Conservation (phyloP, 2,113 vertebrate species). For the Acrocephalus kingi region DNA sequence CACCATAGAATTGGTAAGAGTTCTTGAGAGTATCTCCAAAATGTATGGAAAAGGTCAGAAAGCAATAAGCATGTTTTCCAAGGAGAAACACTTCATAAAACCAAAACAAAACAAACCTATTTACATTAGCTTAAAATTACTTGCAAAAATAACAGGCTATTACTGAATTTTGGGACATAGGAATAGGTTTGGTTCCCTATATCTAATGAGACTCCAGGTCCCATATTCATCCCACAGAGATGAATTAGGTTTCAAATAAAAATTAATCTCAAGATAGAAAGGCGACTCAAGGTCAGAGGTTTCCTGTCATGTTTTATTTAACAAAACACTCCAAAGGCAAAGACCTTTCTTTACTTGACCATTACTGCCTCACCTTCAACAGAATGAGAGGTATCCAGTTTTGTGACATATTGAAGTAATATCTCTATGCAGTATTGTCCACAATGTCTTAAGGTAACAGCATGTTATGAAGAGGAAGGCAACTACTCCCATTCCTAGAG, state of each 20-base stretch:
- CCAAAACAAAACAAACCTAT: not conserved
- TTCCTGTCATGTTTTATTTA: not conserved
- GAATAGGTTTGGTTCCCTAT: not conserved
- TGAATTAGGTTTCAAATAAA: not conserved
- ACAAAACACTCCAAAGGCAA: not conserved
- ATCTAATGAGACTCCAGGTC: not conserved
- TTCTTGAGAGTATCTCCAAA: not conserved
- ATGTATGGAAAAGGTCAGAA: not conserved
- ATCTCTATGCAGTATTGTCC: not conserved
- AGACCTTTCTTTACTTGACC: not conserved
- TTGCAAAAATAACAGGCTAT: not conserved
- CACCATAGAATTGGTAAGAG: not conserved
- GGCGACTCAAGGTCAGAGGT: not conserved
- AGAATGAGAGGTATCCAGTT: not conserved
- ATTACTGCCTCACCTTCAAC: slow-evolving; percentile 26
- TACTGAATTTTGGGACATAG: not conserved
- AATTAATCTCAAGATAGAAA: not conserved
- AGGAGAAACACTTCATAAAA: not conserved
- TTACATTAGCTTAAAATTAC: not conserved
- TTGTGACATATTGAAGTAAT: not conserved
- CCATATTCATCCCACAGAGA: not conserved
- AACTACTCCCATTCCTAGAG: slow-evolving; percentile 36
- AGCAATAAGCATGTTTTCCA: not conserved
- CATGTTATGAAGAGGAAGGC: slow-evolving; percentile 4
- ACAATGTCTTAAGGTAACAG: slow-evolving; percentile 2